phyloP scores from a whole-genome alignment of 2,113 vertebrate species.

The Nibea albiflora region DNA sequence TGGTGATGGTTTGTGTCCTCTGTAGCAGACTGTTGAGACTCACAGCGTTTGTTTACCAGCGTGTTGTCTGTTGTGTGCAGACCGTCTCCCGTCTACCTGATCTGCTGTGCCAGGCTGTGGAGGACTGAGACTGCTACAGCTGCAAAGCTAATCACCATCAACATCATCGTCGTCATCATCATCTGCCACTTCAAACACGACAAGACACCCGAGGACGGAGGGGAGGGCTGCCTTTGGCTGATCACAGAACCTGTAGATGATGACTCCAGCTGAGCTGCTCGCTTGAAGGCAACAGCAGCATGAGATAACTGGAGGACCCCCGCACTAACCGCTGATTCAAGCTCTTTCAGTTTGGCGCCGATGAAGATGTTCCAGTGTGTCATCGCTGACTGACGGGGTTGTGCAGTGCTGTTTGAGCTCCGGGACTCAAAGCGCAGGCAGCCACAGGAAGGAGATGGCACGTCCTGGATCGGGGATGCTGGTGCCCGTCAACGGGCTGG shows the following conservation, averaged over 20 bases:
- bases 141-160: conserved; percentile 48
- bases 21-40: conserved; percentile 20
- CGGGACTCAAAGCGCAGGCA: conserved; percentile 44
- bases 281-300: conserved; percentile 61
- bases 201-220: conserved; percentile 37
- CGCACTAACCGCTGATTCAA: conserved; percentile 46
- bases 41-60: conserved; percentile 42
- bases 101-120: conserved; percentile 41
- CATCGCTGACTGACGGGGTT: conserved; percentile 68
- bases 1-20: conserved; percentile 24
- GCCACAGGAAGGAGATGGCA: conserved; percentile 75
- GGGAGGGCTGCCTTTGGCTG: conserved; percentile 36
- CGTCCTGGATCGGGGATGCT: conserved; percentile 81
- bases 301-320: conserved; percentile 59
- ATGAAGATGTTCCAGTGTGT: conserved; percentile 58
- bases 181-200: conserved; percentile 64
- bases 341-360: conserved; percentile 35
- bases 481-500: conserved; percentile 81
- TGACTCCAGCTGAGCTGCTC: conserved; percentile 46
- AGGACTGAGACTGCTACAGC: conserved; percentile 47
- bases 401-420: conserved; percentile 59
- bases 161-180: conserved; percentile 37
- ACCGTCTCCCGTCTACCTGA: conserved; percentile 53
- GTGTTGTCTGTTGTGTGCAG: conserved; percentile 50
- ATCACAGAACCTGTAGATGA: conserved; percentile 62